Evolutionary conservation across 1,140 invertebrate species (phyloP).

Genomic region (Dendrolimus kikuchii): DNA sequence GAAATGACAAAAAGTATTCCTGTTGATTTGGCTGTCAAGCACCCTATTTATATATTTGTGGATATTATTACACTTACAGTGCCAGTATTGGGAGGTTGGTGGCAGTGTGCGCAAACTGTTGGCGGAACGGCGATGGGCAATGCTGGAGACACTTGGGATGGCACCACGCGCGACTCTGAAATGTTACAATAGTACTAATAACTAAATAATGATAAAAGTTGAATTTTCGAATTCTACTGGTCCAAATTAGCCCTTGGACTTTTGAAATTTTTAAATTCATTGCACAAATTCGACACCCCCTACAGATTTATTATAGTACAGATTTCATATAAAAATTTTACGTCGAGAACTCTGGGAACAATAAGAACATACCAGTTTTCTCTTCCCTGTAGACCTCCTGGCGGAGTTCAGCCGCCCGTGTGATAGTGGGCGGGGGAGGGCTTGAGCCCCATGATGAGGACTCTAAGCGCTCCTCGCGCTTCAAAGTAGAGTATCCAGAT

Average conservation of each 20-base stretch:
- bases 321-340: no score
- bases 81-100: constrained; percentile 32
- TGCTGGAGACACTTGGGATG: constrained; percentile 34
- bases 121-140: constrained; percentile 31
- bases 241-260: no score
- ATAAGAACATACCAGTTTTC: constrained; percentile 37
- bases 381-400: constrained; percentile 56
- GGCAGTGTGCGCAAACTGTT: constrained; percentile 51
- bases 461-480: constrained; percentile 50
- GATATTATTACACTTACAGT: constrained; percentile 32
- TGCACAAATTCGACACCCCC: no score
- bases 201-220: neutral
- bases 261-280: no score
- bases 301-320: no score
- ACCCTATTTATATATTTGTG: neutral
- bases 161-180: constrained; percentile 58
- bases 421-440: constrained; percentile 31
- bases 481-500: constrained; percentile 57
- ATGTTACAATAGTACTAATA: neutral
- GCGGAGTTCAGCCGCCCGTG: constrained; percentile 31
- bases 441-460: constrained; percentile 42
- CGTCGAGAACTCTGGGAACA: no score
- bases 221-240: no score
- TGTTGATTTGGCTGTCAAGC: no score
- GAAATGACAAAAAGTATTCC: no score